Conservation (phyloP, 92 coral and sea anemone genomes). For the Diadumene lineata region DNA sequence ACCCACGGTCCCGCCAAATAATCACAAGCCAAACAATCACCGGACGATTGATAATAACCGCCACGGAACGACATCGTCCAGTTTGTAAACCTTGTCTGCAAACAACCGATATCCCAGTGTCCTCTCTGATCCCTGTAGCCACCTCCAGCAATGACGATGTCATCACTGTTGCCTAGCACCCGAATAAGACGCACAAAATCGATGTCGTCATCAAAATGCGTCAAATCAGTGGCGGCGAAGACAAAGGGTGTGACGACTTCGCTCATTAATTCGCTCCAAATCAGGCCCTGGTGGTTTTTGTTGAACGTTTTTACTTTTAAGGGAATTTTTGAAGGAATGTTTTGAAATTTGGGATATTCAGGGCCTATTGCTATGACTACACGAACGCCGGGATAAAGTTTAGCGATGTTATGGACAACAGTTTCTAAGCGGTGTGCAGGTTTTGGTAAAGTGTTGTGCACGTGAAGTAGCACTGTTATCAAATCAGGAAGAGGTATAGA, state of each 20-base stretch:
- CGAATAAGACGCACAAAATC: conserved; percentile 54
- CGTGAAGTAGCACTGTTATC: conserved; percentile 61
- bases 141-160: conserved; percentile 78
- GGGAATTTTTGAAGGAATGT: conserved; percentile 14
- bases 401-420: conserved; percentile 38
- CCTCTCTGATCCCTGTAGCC: conserved; percentile 78
- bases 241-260: conserved; percentile 41
- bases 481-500: conserved; percentile 58
- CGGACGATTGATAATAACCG: conserved; percentile 85
- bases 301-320: conserved; percentile 27
- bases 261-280: conserved; percentile 20
- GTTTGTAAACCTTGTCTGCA: conserved; percentile 75
- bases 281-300: conserved; percentile 24
- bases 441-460: conserved; percentile 38
- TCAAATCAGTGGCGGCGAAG: conserved; percentile 28
- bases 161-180: conserved; percentile 68
- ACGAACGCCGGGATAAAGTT: conserved; percentile 51
- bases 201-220: conserved; percentile 55
- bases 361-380: conserved; percentile 48
- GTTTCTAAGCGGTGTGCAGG: not conserved
- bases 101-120: conserved; percentile 93
- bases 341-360: not conserved
- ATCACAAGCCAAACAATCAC: conserved; percentile 90
- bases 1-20: conserved; percentile 86
- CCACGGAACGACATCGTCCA: conserved; percentile 80